Evolutionary conservation across 2,888 invertebrate genomes (phyloP), one percentile per base, ranked within the genome.

Genomic region (Drosophila anomalata): DNA sequence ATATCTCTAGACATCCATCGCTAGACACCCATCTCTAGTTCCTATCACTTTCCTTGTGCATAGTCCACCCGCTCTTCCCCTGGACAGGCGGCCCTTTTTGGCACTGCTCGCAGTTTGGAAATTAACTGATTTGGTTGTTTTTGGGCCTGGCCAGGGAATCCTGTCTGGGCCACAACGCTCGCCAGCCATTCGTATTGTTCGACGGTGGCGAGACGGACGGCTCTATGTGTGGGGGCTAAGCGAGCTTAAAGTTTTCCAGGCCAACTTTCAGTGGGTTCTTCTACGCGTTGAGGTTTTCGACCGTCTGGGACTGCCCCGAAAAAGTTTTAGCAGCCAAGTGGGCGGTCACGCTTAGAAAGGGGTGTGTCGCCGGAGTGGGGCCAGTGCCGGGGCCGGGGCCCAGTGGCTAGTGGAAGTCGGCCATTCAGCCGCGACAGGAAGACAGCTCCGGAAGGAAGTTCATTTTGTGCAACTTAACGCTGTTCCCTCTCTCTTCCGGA

Each of bases 401-500:
- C 22, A 39, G 41, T 51, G 62, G 47, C 36, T 44, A 22, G 46
- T 67, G 65, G 68, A 67, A 65, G 65, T 65, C 68, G 68, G 68
- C 68, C 68, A 65, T 65, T 73, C 65, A 62, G 69, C 48, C 69
- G 67, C 56, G 75, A 67, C 77, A 73, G 83, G 70, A 82, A 77
- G 72, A 69, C 48, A 66, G 41, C 47, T 39, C 42, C 71, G 79
- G 76, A 82, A 85, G 82, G 84, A 88, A 86, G 87, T 82, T 82
- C 67, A 82, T 88, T 82, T 83, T 83, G 88, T 86, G 70, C 80
- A 83, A 77, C 88, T 88, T 83, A 86, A 83, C 76, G 87, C 70
- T 86, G 67, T 85, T 65, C 80, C 68, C 33, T 14, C 22, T 48
- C 26, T 17, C 12, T 24, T 26, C 22, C 20, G 11, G 46, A 33